Evolutionary conservation across 53 echinoderm and acorn worm genomes (phyloP).

Genomic region (Stichopus horrens): DNA sequence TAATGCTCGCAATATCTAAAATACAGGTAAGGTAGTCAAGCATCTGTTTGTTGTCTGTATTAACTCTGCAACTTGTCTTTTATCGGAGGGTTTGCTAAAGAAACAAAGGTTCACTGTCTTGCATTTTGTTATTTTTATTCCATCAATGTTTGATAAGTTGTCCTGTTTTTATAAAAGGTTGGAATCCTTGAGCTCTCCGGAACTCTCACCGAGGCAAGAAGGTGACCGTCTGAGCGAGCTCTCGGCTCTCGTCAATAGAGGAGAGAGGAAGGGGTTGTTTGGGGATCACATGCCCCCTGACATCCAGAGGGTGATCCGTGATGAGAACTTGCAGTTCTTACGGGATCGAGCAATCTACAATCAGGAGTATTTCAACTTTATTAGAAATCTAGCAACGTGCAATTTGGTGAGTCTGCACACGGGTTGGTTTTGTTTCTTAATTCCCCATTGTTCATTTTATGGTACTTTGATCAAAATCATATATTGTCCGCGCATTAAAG

Average conservation of each 20-base stretch:
- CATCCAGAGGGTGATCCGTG: conserved; percentile 79
- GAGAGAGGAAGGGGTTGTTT: conserved; percentile 85
- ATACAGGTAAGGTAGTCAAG: too few species aligned
- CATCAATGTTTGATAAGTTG: too few species aligned
- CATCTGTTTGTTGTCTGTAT: too few species aligned
- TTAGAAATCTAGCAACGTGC: conserved; percentile 75
- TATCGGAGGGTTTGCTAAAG: too few species aligned
- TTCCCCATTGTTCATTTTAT: neutral
- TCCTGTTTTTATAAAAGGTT: conserved; percentile 45
- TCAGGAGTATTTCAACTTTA: conserved; percentile 85
- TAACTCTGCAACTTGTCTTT: too few species aligned
- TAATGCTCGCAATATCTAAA: neutral
- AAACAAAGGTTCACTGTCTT: too few species aligned
- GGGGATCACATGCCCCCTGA: conserved; percentile 85
- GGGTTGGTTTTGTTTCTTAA: neutral
- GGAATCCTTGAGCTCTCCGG: conserved; percentile 84
- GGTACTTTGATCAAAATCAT: neutral
- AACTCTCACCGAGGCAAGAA: conserved; percentile 84
- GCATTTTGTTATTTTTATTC: too few species aligned
- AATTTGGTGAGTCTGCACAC: conserved; percentile 67
- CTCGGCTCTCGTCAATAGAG: conserved; percentile 81
- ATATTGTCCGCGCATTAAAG: neutral
- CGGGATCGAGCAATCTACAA: conserved; percentile 81
- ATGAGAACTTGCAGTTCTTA: conserved; percentile 87
- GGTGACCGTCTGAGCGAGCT: conserved; percentile 86